Conservation (phyloP, 2,113 vertebrate genomes). For the Nibea coibor region DNA sequence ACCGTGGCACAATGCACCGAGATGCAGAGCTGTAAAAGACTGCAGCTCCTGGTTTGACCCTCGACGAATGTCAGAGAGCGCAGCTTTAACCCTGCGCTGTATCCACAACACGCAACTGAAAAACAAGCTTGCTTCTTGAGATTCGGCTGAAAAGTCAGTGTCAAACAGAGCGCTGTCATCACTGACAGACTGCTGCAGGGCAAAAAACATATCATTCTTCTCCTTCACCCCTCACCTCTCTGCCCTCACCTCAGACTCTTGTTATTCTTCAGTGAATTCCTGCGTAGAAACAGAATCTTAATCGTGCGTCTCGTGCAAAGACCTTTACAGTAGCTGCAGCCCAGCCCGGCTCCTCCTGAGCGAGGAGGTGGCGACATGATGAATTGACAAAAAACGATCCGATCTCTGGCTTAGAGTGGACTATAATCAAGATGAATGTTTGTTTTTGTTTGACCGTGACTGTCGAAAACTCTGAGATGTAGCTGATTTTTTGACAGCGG, state of each 20-base stretch:
- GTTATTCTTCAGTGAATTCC: neutral
- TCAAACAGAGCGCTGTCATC: neutral
- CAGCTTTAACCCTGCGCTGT: slow-evolving; percentile 16
- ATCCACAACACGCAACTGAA: neutral
- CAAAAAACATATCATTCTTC: neutral
- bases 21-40: slow-evolving; percentile 20
- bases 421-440: slow-evolving; percentile 76
- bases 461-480: slow-evolving; percentile 45
- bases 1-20: neutral
- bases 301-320: neutral
- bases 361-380: slow-evolving; percentile 57
- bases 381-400: slow-evolving; percentile 55
- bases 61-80: neutral
- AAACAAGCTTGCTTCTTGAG: neutral
- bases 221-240: slow-evolving; percentile 4
- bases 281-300: slow-evolving; percentile 7
- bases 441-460: slow-evolving; percentile 61
- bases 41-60: slow-evolving; percentile 10
- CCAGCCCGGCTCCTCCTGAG: slow-evolving; percentile 8
- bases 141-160: neutral
- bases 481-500: slow-evolving; percentile 45
- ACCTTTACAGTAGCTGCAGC: neutral
- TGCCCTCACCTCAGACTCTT: neutral
- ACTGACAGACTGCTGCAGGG: neutral
- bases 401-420: slow-evolving; percentile 63